A percentile compares a stretch with the other conserved stretches of the same genome.
These are phyloP conservation scores for Melanotaenia duboulayi DNA, from an alignment of 2,113 vertebrate genomes.

Conservation along the genomic window DNA sequence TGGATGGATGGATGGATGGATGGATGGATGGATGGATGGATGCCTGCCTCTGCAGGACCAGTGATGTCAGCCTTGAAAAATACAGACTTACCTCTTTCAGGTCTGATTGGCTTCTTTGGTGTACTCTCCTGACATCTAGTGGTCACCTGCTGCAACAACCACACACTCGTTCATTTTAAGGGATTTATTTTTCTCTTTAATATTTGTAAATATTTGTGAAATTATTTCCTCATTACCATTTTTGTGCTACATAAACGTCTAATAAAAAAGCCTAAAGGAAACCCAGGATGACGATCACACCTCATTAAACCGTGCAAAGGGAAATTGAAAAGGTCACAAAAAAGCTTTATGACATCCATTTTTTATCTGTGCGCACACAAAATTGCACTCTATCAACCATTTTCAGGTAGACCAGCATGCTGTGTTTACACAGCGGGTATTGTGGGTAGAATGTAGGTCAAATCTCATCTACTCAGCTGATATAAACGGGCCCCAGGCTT, in stretches of 20 bases:
- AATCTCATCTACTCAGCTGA: conserved; percentile 54
- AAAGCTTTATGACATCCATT: conserved; percentile 32
- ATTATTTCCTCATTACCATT: too few species aligned
- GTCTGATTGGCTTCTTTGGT: conserved; percentile 10
- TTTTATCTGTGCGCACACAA: conserved; percentile 14
- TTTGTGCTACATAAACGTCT: too few species aligned
- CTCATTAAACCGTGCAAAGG: not conserved
- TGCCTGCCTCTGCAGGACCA: conserved; percentile 41
- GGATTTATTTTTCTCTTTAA: not conserved
- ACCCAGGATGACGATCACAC: not conserved
- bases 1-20: conserved; percentile 28
- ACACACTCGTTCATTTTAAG: not conserved
- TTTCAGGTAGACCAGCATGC: not conserved
- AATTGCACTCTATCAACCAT: not conserved
- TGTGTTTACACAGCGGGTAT: not conserved
- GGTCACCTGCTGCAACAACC: conserved; percentile 17
- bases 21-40: conserved; percentile 41
- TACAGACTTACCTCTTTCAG: conserved; percentile 26
- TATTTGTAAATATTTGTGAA: too few species aligned
- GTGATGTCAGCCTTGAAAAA: conserved; percentile 61
- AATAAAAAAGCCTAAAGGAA: not conserved
- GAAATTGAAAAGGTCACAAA: conserved; percentile 40
- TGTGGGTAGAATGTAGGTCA: conserved; percentile 49
- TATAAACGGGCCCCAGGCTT: conserved; percentile 30
- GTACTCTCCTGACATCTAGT: conserved; percentile 64